phyloP scores from a whole-genome alignment of 1,140 invertebrate species.

The Tetraneura akinire region DNA sequence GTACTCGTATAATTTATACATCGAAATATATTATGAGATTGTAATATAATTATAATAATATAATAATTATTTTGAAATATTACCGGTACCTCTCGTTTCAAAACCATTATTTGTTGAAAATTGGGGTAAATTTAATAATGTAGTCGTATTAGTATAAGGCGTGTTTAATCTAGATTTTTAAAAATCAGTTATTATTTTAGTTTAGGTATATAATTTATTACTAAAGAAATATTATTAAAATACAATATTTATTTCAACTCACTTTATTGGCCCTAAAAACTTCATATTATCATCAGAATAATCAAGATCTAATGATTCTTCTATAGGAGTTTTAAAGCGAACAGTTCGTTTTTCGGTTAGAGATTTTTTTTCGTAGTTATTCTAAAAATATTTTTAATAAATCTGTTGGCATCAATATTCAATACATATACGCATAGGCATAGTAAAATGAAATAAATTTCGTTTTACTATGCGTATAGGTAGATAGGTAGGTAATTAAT shows the following conservation, averaged over 20 bases:
- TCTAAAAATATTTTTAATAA: background rate
- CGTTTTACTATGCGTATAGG: too few species aligned
- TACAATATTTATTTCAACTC: background rate
- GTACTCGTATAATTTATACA: too few species aligned
- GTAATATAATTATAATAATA: too few species aligned
- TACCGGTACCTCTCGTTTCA: conserved; percentile 10
- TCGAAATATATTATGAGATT: too few species aligned
- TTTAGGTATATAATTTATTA: background rate
- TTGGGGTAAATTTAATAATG: conserved; percentile 26
- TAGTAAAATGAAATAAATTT: too few species aligned
- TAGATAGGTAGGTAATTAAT: too few species aligned
- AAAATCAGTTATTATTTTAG: too few species aligned
- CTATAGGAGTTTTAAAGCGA: conserved; percentile 43
- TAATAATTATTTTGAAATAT: too few species aligned
- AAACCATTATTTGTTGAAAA: conserved; percentile 15
- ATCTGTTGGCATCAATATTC: too few species aligned
- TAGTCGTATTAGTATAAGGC: conserved; percentile 4
- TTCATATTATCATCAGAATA: conserved; percentile 40
- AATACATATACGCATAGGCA: too few species aligned
- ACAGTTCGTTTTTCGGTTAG: conserved; percentile 25
- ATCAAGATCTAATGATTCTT: conserved; percentile 39
- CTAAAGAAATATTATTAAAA: background rate
- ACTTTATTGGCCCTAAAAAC: conserved; percentile 49
- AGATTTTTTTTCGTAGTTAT: conserved; percentile 10
- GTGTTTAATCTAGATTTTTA: conserved; percentile 17